A percentile compares a stretch with the other conserved stretches of the same genome.
phyloP scores from a whole-genome alignment of 2,113 vertebrate species.

The Triplophysa dalaica region DNA sequence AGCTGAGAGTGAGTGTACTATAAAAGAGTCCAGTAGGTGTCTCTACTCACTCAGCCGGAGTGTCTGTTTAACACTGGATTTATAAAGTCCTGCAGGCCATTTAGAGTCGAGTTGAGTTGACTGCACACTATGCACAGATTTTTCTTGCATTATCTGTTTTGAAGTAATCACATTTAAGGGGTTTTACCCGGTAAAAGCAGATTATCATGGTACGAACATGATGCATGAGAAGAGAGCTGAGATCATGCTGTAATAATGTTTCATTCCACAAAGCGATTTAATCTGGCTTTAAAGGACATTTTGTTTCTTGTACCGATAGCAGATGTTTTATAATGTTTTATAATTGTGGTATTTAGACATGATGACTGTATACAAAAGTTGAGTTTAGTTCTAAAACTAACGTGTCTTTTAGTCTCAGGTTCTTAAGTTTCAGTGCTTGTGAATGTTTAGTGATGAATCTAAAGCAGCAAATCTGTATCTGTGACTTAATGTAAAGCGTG shows the following conservation, averaged over 20 bases:
- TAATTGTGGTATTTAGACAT: background rate
- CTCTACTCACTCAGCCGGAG: slow-evolving; percentile 65
- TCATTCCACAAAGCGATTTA: slow-evolving; percentile 48
- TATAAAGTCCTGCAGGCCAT: slow-evolving; percentile 67
- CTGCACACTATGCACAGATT: slow-evolving; percentile 65
- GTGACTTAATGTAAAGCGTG: too few relatives aligned
- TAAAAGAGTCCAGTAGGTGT: slow-evolving; percentile 72
- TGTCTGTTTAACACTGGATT: slow-evolving; percentile 48
- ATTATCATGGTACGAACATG: slow-evolving; percentile 64
- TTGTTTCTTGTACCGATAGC: background rate
- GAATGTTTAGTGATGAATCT: slow-evolving; percentile 6
- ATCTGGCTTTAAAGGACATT: background rate
- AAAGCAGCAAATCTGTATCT: background rate
- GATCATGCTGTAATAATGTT: slow-evolving; percentile 61
- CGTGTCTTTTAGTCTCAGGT: too few relatives aligned
- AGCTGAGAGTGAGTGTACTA: slow-evolving; percentile 27
- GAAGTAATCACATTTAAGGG: slow-evolving; percentile 72
- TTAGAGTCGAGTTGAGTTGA: slow-evolving; percentile 58
- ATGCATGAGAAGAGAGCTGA: slow-evolving; percentile 52
- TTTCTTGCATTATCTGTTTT: slow-evolving; percentile 68
- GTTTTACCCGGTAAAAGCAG: slow-evolving; percentile 66
- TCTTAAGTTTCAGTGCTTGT: background rate
- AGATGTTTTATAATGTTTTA: background rate
- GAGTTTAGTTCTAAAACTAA: too few relatives aligned
- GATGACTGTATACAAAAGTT: too few relatives aligned